Percentiles rank a stretch among this genome's conserved stretches.
Conservation (phyloP, 2,113 vertebrate species). For the Rhabdomys dilectus region DNA sequence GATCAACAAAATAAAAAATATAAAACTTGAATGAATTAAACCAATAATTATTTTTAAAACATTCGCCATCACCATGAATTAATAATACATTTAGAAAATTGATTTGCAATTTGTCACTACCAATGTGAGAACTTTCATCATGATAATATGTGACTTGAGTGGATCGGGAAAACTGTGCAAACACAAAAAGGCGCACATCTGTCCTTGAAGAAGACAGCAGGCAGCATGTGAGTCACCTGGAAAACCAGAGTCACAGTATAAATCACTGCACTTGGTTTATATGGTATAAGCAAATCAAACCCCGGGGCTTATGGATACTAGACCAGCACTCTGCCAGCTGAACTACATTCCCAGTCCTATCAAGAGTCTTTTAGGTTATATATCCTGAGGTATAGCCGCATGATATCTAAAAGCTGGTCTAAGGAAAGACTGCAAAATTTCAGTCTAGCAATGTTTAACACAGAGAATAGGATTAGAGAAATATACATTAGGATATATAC, state of each 20-base stretch:
- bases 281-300: not conserved
- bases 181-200: not conserved
- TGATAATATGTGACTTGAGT: not conserved
- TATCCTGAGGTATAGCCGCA: not conserved
- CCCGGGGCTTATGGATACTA: not conserved
- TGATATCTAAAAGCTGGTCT: not conserved
- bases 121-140: not conserved
- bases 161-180: not conserved
- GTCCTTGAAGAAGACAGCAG: not conserved
- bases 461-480: not conserved
- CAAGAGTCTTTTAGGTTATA: not conserved
- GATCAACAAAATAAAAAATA: not conserved
- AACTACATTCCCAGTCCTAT: too few relatives aligned
- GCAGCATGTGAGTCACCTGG: too few relatives aligned
- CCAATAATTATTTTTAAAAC: slow-evolving; percentile 33
- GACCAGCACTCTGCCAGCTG: not conserved
- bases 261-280: not conserved
- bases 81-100: slow-evolving; percentile 34
- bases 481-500: not conserved
- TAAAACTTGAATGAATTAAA: slow-evolving; percentile 12
- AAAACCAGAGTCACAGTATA: not conserved
- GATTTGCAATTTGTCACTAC: not conserved
- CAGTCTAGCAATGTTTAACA: not conserved
- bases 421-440: slow-evolving; percentile 13
- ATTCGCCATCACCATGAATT: slow-evolving; percentile 42